phyloP scores from a whole-genome alignment of 2,113 vertebrate genomes.

The Rhineura floridana region DNA sequence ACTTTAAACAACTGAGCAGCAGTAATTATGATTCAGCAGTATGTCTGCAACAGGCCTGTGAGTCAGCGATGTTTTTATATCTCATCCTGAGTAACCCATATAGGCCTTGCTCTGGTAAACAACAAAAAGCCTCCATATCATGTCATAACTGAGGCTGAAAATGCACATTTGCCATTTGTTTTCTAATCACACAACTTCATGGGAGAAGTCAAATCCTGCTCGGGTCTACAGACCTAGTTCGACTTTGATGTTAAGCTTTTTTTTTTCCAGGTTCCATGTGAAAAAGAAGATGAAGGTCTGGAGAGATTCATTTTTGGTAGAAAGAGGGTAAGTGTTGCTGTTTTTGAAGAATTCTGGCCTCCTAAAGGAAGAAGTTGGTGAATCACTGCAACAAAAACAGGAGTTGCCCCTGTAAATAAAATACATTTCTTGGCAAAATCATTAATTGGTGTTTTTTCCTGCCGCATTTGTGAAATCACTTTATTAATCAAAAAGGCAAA shows the following conservation, averaged over 20 bases:
- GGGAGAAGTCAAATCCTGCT: not conserved
- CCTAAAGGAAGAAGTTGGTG: slow-evolving; percentile 30
- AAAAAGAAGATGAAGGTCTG: slow-evolving; percentile 90
- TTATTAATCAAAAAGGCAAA: slow-evolving; percentile 1
- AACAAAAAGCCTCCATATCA: not conserved
- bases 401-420: not conserved
- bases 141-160: not conserved
- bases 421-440: not conserved
- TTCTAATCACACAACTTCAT: not conserved
- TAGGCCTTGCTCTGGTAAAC: slow-evolving; percentile 36
- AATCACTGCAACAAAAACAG: slow-evolving; percentile 40
- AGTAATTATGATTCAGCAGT: not conserved
- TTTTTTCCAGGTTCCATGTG: slow-evolving; percentile 85
- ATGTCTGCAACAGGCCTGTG: not conserved
- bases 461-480: not conserved
- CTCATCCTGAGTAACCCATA: not conserved
- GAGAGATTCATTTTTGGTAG: slow-evolving; percentile 95
- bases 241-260: slow-evolving; percentile 35
- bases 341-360: not conserved
- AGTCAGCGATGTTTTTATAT: not conserved
- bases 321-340: slow-evolving; percentile 86
- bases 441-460: not conserved
- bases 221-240: slow-evolving; percentile 2
- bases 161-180: accelerated
- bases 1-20: not conserved